A percentile compares a stretch with the other conserved stretches of the same genome.
These are phyloP conservation scores for Bubo bubo DNA, from an alignment of 2,113 vertebrate species.

Conservation along the genomic window DNA sequence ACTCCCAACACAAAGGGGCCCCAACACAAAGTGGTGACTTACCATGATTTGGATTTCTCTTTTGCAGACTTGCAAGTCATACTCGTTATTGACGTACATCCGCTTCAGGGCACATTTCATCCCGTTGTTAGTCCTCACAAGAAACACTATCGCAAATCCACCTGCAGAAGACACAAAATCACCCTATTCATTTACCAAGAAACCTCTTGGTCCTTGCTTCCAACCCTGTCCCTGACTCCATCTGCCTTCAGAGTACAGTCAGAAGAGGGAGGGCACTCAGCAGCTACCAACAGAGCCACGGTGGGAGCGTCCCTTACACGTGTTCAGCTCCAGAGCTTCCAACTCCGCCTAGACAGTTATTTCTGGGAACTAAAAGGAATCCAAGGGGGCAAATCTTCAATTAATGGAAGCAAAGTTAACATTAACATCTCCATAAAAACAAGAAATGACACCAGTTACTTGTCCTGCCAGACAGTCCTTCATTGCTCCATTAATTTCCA, in stretches of 20 bases:
- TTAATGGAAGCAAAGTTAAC: not conserved
- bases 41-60: conserved; percentile 99
- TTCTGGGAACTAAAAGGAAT: not conserved
- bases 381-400: not conserved
- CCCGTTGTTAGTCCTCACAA: conserved; percentile 92
- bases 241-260: not conserved
- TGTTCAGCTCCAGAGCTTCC: not conserved
- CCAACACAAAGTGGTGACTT: conserved; percentile 31
- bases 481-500: not conserved
- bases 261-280: not conserved
- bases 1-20: not conserved
- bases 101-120: conserved; percentile 94
- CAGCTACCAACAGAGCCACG: not conserved
- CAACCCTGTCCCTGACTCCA: not conserved
- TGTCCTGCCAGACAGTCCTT: not conserved
- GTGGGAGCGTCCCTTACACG: accelerated
- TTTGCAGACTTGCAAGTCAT: conserved; percentile 95
- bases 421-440: not conserved
- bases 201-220: not conserved
- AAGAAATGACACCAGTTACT: not conserved
- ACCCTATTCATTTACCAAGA: not conserved
- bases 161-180: conserved; percentile 72
- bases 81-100: conserved; percentile 98
- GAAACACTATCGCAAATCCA: conserved; percentile 95
- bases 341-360: not conserved